Evolutionary conservation across 1,140 invertebrate genomes (phyloP).

Genomic region (Diorhabda carinulata): DNA sequence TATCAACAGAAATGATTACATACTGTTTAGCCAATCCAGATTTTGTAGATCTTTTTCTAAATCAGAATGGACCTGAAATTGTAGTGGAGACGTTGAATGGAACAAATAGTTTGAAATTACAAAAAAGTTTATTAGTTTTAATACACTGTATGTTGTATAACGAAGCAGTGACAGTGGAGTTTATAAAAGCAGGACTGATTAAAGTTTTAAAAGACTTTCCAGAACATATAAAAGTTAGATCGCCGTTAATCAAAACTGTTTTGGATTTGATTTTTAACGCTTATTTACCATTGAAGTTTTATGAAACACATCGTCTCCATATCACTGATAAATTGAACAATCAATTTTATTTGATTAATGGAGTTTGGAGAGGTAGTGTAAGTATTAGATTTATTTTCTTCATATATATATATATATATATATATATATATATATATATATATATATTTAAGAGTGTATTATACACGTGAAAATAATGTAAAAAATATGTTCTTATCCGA

Average conservation of each 20-base stretch:
- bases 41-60: conserved; percentile 34
- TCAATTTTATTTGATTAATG: conserved; percentile 40
- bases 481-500: too few relatives aligned
- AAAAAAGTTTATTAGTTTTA: conserved; percentile 33
- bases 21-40: conserved; percentile 18
- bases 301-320: conserved; percentile 32
- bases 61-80: conserved; percentile 26
- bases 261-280: conserved; percentile 30
- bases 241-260: conserved; percentile 28
- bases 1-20: conserved; percentile 32
- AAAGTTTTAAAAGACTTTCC: conserved; percentile 26
- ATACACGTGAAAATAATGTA: too few relatives aligned
- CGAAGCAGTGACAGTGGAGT: conserved; percentile 29
- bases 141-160: conserved; percentile 32
- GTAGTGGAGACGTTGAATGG: conserved; percentile 24
- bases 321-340: conserved; percentile 35
- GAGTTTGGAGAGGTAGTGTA: conserved; percentile 23
- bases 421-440: too few relatives aligned
- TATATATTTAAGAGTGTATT: too few relatives aligned
- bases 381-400: neutral
- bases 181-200: conserved; percentile 29
- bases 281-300: conserved; percentile 40
- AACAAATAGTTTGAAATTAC: conserved; percentile 25
- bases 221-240: conserved; percentile 20
- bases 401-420: too few relatives aligned